phyloP scores from a whole-genome alignment of 1,140 invertebrate species.

The Lysiphlebus fabarum region DNA sequence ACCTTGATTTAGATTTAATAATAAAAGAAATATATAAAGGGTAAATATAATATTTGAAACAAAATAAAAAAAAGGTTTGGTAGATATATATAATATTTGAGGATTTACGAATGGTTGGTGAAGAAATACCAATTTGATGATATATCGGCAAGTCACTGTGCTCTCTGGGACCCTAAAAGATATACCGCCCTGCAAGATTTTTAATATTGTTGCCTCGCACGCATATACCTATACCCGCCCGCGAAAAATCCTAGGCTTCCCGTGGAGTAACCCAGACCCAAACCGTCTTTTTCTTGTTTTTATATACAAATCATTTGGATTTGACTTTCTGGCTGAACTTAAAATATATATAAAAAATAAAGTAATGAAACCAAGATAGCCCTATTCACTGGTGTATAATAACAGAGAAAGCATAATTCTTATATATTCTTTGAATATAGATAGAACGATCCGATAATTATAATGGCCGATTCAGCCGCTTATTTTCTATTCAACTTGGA shows the following conservation, averaged over 20 bases:
- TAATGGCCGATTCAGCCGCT: slow-evolving; percentile 14
- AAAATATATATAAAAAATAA: not conserved
- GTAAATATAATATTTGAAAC: not conserved
- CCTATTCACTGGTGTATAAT: slow-evolving; percentile 8
- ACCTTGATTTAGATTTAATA: no score
- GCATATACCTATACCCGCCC: not conserved
- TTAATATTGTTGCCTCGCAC: not conserved
- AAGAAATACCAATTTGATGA: slow-evolving; percentile 5
- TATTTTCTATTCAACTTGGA: not conserved
- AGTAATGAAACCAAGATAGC: not conserved
- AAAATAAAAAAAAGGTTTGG: not conserved
- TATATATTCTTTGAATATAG: slow-evolving; percentile 4
- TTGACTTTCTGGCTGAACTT: slow-evolving; percentile 13
- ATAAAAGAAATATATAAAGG: not conserved
- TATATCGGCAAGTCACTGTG: not conserved
- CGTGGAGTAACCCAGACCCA: slow-evolving; percentile 1
- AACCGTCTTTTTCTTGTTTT: slow-evolving; percentile 4
- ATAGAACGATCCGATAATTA: slow-evolving; percentile 22
- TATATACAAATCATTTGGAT: slow-evolving; percentile 15
- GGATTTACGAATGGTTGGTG: no score
- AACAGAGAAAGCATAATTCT: slow-evolving; percentile 1
- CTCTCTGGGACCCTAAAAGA: slow-evolving; percentile 5
- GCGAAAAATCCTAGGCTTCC: slow-evolving; percentile 10
- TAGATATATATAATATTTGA: no score
- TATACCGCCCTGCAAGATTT: slow-evolving; percentile 8